Evolutionary conservation across 2,113 vertebrate species (phyloP), one percentile per base, ranked within the genome.

Genomic region (Oreochromis niloticus): DNA sequence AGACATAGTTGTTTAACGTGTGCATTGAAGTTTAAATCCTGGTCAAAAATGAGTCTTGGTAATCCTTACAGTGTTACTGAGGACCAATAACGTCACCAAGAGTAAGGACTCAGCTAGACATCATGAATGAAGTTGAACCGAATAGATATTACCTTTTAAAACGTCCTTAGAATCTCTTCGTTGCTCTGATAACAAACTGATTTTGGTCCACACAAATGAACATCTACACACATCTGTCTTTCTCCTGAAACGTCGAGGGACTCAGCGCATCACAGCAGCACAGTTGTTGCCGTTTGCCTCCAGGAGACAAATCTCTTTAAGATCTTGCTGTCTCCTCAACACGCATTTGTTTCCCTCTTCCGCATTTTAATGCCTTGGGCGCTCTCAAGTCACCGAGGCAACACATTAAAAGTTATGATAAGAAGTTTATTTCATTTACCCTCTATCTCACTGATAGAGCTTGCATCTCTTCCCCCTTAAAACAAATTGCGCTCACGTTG

Each of bases 321-420:
- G 59, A 84, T 84, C 78, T 55, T 2, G 2, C 63, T 5, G 81
- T 85, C 78, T 87, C 82, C 36, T 85, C 82, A 85, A 78, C 24
- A 41, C 41, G 27, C 39, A 81, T 89, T 86, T 83, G 46, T 82
- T 87, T 84, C 81, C 66, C 39, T 50, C 39, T 52, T 59, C 27
- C 4, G 6, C 55, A 79, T 66, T 81, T 39, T 9, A 82, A 85
- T 13, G 52, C 85, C 55, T 83, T 2, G 1, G 82, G 89, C 5
- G 16, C 43, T 46, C 14, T 75, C 43, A 55, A 80, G 86, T 81
- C 80, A 63, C 79, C 19, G 14, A 80, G 61, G 54, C 71, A 36
- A 81, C 82, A 52, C 52, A 88, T 88, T 32, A 75, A 52, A 85
- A 83, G 41, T 14, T n/a, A 50, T 14, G 73, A 83, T 85, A 79